Conservation (phyloP, 2,888 invertebrate genomes). For the Cerastis rubricosa region DNA sequence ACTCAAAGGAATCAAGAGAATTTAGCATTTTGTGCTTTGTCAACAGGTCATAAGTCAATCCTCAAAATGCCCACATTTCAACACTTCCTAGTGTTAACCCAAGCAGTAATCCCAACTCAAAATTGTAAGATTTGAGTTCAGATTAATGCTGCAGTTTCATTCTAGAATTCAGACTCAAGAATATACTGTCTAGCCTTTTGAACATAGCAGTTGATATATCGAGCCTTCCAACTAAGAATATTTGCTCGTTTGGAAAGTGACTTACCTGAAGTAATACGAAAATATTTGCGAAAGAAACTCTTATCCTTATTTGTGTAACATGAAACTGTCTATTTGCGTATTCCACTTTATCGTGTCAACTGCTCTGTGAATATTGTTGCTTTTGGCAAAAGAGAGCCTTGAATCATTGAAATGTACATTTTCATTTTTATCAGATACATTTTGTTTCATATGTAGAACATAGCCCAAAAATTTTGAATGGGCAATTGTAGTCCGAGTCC, state of each 20-base stretch:
- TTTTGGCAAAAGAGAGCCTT: conserved; percentile 34
- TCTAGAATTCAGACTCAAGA: conserved; percentile 40
- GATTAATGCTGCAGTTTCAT: conserved; percentile 19
- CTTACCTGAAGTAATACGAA: conserved; percentile 36
- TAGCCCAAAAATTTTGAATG: conserved; percentile 31
- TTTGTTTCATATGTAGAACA: conserved; percentile 22
- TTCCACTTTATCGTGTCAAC: conserved; percentile 47
- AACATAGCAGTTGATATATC: conserved; percentile 50
- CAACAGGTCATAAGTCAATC: background rate
- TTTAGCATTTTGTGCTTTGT: background rate
- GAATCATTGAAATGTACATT: conserved; percentile 16
- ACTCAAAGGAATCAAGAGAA: background rate
- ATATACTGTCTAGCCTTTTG: conserved; percentile 4
- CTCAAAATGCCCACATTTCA: background rate
- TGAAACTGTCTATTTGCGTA: conserved; percentile 50
- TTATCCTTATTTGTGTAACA: conserved; percentile 40
- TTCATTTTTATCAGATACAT: conserved; percentile 10
- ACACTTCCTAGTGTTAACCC: background rate
- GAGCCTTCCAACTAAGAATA: conserved; percentile 1
- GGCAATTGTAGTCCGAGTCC: conserved; percentile 33
- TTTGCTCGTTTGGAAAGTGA: conserved; percentile 4
- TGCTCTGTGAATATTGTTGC: conserved; percentile 42
- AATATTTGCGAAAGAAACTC: conserved; percentile 47
- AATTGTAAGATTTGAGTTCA: background rate
- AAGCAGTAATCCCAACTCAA: conserved; percentile 5